These are phyloP conservation scores for Galleria mellonella DNA, from an alignment of 1,140 invertebrate species.

Conservation along the genomic window DNA sequence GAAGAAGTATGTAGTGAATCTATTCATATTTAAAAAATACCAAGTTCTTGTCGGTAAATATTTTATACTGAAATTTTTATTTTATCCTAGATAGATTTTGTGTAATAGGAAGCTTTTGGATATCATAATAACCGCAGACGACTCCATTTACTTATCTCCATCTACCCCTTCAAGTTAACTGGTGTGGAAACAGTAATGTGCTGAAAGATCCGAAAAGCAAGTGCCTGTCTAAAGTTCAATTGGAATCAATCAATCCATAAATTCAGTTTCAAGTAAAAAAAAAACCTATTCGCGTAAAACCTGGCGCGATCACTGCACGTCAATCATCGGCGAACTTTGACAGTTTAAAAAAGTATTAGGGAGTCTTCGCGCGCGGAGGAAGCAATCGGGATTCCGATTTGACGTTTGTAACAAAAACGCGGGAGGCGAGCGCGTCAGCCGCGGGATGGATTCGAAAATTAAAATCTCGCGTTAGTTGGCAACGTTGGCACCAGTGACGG, in stretches of 20 bases:
- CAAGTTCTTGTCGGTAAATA: too few relatives aligned
- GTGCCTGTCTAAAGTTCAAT: conserved; percentile 43
- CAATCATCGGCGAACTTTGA: conserved; percentile 52
- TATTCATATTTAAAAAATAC: conserved; percentile 40
- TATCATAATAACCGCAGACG: too few relatives aligned
- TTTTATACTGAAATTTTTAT: too few relatives aligned
- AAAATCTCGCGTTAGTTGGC: conserved; percentile 58
- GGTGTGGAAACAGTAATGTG: conserved; percentile 9
- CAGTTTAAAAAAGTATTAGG: conserved; percentile 49
- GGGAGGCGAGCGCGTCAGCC: conserved; percentile 44
- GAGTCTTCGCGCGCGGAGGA: conserved; percentile 36
- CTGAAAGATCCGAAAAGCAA: conserved; percentile 10
- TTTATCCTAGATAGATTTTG: too few relatives aligned
- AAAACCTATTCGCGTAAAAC: conserved; percentile 30
- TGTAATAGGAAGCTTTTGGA: too few relatives aligned
- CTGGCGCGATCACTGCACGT: conserved; percentile 27
- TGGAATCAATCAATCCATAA: conserved; percentile 53
- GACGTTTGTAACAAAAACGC: conserved; percentile 58
- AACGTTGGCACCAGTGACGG: conserved; percentile 48
- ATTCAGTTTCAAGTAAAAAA: conserved; percentile 37
- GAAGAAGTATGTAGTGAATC: conserved; percentile 24
- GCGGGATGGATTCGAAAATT: conserved; percentile 69
- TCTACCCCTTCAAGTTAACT: conserved; percentile 9
- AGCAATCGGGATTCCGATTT: conserved; percentile 53
- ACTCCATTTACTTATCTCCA: too few relatives aligned